Conservation (phyloP, 2,888 invertebrate genomes). For the Disparrhopalites patrizii region DNA sequence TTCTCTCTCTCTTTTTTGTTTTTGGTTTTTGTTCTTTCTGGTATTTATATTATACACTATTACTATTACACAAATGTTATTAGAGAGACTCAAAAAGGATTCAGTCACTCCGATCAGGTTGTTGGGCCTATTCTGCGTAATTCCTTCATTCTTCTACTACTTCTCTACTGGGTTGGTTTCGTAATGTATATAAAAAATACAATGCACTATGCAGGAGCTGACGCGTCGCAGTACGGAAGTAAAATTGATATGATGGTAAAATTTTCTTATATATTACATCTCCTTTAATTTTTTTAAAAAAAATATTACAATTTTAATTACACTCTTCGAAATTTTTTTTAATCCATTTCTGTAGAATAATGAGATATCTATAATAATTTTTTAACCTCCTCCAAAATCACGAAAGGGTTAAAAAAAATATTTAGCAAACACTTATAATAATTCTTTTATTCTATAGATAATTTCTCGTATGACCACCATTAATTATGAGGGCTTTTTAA, state of each 20-base stretch:
- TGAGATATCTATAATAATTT: not conserved
- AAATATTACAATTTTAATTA: not conserved
- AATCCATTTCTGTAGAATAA: not conserved
- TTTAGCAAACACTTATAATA: too few relatives aligned
- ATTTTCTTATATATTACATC: slow-evolving; percentile 4
- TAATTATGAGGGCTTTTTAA: too few relatives aligned
- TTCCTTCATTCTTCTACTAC: too few relatives aligned
- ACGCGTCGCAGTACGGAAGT: slow-evolving; percentile 38
- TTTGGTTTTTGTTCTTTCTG: not conserved
- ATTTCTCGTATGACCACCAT: too few relatives aligned
- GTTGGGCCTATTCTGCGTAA: slow-evolving; percentile 6
- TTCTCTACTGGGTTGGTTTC: slow-evolving; percentile 16
- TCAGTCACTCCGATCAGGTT: slow-evolving; percentile 14
- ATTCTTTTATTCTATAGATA: too few relatives aligned
- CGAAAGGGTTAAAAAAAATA: too few relatives aligned
- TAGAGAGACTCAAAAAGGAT: not conserved
- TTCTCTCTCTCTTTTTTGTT: too few relatives aligned
- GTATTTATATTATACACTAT: not conserved
- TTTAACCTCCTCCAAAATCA: too few relatives aligned
- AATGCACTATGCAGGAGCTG: slow-evolving; percentile 26
- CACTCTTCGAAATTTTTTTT: slow-evolving; percentile 2
- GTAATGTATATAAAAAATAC: slow-evolving; percentile 14
- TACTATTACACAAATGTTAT: not conserved
- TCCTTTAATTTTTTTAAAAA: not conserved
- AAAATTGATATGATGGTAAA: slow-evolving; percentile 43